Evolutionary conservation across 2,888 invertebrate genomes (phyloP).

Genomic region (Lithophane semibrunnea): DNA sequence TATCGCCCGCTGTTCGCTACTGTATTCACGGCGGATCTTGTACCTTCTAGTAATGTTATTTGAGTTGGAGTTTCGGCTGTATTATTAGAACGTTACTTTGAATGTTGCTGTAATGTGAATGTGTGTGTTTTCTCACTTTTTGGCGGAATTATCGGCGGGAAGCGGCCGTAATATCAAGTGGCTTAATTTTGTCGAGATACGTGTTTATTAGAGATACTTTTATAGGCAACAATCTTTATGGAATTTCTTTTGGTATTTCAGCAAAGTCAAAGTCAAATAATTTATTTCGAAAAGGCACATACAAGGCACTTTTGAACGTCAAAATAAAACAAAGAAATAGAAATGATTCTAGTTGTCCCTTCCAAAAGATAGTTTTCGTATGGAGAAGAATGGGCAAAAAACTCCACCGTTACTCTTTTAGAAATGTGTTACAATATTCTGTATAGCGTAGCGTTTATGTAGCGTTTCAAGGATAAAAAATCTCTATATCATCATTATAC

Average conservation of each 20-base stretch:
- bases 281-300: no score
- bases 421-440: no score
- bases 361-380: no score
- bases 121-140: constrained; percentile 56
- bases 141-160: constrained; percentile 31
- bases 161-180: constrained; percentile 50
- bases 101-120: constrained; percentile 49
- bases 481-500: no score
- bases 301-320: no score
- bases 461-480: background rate
- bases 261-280: no score
- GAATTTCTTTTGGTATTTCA: background rate
- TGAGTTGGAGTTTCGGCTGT: constrained; percentile 54
- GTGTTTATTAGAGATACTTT: background rate
- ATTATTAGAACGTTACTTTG: constrained; percentile 56
- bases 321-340: no score
- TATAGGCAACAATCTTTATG: background rate
- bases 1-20: constrained; percentile 43
- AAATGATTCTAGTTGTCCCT: no score
- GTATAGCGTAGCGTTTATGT: no score
- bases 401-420: no score
- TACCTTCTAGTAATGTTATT: constrained; percentile 61
- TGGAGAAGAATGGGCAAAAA: no score
- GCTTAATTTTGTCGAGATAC: constrained; percentile 42
- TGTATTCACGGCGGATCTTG: constrained; percentile 43